Evolutionary conservation across 2,888 invertebrate species (phyloP), one percentile per base, ranked within the genome.

Genomic region (Andrena praecox): DNA sequence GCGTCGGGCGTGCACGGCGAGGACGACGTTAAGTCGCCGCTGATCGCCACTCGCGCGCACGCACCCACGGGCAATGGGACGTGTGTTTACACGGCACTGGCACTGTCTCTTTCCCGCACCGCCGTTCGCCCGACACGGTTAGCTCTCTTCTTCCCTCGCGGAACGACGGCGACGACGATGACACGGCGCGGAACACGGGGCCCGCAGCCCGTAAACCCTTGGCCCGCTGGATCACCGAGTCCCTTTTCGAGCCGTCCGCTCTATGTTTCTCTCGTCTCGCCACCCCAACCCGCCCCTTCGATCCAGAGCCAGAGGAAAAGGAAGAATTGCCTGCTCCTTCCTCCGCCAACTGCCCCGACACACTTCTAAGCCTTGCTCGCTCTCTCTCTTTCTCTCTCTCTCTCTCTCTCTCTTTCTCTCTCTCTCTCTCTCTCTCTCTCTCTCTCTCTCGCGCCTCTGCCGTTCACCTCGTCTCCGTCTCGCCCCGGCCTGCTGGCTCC

Each of bases 61-160:
- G 72, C 75, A 88, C 80, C 75, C 75, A 69, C 83, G 76, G 24
- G 64, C 79, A 62, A 69, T 62, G 68, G 75, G 77, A 87, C 75
- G 78, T 80, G 42, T 87, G 88, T 87, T 87, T 87, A 88, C 88
- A 82, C 84, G 77, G 67, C 84, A 82, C 88, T 52, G 88, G 42
- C 77, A 79, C 80, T 54, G 62, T 73, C 64, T 75, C 76, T 77
- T 66, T 77, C 76, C 68, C 59, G 52, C 85, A 72, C 73, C 74
- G 52, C 63, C 67, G 63, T 79, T 67, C 48, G 42, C 62, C 66
- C 24, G 60, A 70, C 74, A 60, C 73, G 29, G 48, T 71, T 62
- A 77, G 8, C 56, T 56, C 27, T 56, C 56, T 56, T 69, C 77
- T 66, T 60, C 71, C 68, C 69, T 33, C 71, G 16, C 5, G 24